Base-by-base conservation (phyloP, 1,140 invertebrate species). In the Lucilia cuprina region DNA sequence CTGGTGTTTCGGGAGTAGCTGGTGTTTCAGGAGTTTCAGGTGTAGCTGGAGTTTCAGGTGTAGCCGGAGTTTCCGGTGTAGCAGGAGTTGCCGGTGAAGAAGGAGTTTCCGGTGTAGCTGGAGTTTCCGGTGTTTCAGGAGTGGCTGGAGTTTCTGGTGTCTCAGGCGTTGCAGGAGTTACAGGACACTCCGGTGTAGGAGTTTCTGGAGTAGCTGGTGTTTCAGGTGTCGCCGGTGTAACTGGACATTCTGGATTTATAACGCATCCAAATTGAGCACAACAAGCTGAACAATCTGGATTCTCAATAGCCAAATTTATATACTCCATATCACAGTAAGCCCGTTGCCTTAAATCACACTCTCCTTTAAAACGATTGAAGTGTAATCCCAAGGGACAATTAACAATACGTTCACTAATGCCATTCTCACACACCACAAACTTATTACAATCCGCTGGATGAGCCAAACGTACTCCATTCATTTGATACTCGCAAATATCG, bases 371-470 rank as follows among this genome's bases (percentile, higher is more conserved):
- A 21, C 55, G 55, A 74, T 83, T 83, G 25, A 83, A 83, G 7
- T 83, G 55, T 12, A 60, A 83, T 13, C 82, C 50, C 0, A 8
- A 5, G 1, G 50, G 50, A 21, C 82, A 83, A 41, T 10, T 47
- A 10, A 35, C n/a, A 2, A 83, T 65, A 19, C 25, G 2, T 17
- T 30, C 19, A 10, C 21, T 47, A 14, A 9, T 2, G 2, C 65
- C 82, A 35, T 34, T 50, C 17, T 34, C 25, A 14, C 82, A 83
- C 1, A 83, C 13, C 12, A 83, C 21, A 47, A 47, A 83, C 19
- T 83, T 25, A 13, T 8, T 41, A 70, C 82, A 83, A 70, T 83
- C 82, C 9, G 34, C 21, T n/a, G 82, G 82, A 30, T 83, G 49
- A 2, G 82, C 17, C 55, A 83, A 41, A 35, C 50, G 50, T 21